Conservation (phyloP, 2,797 vertebrate species). For the Coregonus ussuriensis region DNA sequence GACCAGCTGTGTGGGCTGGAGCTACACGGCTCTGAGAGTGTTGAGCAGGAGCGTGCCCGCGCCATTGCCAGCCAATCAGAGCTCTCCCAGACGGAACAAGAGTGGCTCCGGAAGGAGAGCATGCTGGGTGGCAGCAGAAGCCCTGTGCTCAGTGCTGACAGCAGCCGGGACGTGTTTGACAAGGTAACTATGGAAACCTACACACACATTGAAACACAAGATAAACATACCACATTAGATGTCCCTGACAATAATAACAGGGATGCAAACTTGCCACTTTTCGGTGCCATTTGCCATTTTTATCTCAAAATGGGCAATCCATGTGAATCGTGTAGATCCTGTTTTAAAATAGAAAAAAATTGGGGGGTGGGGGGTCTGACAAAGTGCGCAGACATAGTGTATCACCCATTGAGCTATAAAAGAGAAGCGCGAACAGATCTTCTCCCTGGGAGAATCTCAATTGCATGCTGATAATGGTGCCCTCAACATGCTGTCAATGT, state of each 20-base stretch:
- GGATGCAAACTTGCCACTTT: too few species aligned
- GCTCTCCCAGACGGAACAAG: constrained; percentile 85
- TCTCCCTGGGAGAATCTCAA: too few species aligned
- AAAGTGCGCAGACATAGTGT: too few species aligned
- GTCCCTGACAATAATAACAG: background rate
- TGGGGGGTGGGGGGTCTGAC: too few species aligned
- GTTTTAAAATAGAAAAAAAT: too few species aligned
- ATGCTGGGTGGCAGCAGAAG: constrained; percentile 84
- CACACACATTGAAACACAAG: background rate
- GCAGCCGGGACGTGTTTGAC: constrained; percentile 93
- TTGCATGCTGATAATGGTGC: too few species aligned
- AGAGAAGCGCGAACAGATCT: too few species aligned
- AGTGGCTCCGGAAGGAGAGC: constrained; percentile 94
- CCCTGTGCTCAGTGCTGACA: constrained; percentile 76
- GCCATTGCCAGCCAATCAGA: constrained; percentile 81
- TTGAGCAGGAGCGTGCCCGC: constrained; percentile 89
- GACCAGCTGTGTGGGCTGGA: constrained; percentile 90
- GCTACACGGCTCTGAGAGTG: constrained; percentile 93
- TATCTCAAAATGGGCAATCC: too few species aligned
- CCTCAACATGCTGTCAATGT: too few species aligned
- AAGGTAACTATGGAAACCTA: constrained; percentile 76
- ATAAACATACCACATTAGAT: background rate
- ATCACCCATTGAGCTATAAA: too few species aligned
- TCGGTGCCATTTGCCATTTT: too few species aligned
- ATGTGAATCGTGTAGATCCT: too few species aligned